phyloP scores from a whole-genome alignment of 2,113 vertebrate genomes.

The Mormyrus iriodes region DNA sequence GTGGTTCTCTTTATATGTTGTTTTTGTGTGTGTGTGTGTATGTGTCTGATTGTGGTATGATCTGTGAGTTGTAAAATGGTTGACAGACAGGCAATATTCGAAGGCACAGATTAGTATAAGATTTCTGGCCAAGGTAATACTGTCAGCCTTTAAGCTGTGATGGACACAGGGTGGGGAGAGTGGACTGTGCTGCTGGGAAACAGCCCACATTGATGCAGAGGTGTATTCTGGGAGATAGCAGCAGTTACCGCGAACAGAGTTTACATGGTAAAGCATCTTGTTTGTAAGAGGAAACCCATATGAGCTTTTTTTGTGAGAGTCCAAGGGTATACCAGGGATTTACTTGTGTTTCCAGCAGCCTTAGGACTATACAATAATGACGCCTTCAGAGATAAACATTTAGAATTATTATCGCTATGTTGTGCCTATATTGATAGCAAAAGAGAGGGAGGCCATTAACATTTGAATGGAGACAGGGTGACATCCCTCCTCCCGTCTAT shows the following conservation, averaged over 20 bases:
- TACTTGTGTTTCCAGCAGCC: background rate
- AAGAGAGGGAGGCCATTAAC: background rate
- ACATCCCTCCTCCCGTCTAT: background rate
- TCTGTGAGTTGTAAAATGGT: background rate
- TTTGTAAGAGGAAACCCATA: background rate
- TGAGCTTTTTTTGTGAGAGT: background rate
- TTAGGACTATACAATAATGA: background rate
- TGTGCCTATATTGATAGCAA: background rate
- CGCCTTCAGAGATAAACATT: background rate
- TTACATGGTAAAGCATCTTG: background rate
- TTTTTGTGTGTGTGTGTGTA: slow-evolving; percentile 7
- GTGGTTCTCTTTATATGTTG: background rate
- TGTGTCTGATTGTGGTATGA: background rate
- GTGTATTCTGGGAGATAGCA: background rate
- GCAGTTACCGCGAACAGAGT: background rate
- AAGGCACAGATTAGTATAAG: background rate
- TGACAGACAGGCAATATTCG: background rate
- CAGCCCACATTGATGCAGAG: background rate
- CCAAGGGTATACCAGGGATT: background rate
- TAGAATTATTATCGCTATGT: background rate
- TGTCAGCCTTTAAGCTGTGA: background rate
- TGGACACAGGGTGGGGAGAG: background rate
- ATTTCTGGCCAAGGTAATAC: slow-evolving; percentile 51
- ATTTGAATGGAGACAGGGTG: background rate
- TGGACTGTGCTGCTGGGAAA: background rate